Percentiles rank a stretch among this genome's conserved stretches.
phyloP scores from a whole-genome alignment of 2,113 vertebrate species.

The Myotis yumanensis region DNA sequence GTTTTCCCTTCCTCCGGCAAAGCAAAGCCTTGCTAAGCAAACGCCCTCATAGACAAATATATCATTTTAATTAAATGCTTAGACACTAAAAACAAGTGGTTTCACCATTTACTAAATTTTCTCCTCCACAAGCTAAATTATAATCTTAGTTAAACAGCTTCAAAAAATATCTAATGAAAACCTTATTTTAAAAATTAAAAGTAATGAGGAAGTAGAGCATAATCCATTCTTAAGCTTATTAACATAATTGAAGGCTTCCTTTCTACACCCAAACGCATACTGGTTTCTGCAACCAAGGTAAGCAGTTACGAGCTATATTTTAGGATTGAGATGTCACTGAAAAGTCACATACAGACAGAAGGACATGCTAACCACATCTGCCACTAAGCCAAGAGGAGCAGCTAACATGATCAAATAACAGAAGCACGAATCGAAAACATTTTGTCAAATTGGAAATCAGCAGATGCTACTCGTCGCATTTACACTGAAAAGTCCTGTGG shows the following conservation, averaged over 20 bases:
- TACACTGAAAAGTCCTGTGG: neutral
- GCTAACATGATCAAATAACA: neutral
- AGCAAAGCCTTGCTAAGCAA: conserved; percentile 28
- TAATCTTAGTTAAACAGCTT: conserved; percentile 53
- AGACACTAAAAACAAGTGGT: conserved; percentile 35
- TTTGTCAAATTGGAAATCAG: conserved; percentile 1
- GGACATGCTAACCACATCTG: neutral
- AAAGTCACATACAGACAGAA: conserved; percentile 8
- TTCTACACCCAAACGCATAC: neutral
- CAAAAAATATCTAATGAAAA: conserved; percentile 53
- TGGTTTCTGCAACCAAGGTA: conserved; percentile 33
- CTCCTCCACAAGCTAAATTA: conserved; percentile 48
- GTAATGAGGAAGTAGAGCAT: conserved; percentile 24
- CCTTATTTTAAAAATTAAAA: conserved; percentile 51
- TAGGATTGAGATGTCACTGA: neutral
- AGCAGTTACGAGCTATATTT: neutral
- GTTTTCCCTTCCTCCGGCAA: neutral
- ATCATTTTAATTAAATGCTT: conserved; percentile 56
- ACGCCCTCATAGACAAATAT: neutral
- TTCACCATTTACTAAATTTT: conserved; percentile 45
- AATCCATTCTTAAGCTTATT: conserved; percentile 55
- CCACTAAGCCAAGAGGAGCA: neutral
- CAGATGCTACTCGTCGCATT: neutral
- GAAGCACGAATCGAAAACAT: neutral
- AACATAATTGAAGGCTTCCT: conserved; percentile 50